Conservation (phyloP, 2,888 invertebrate species). For the Cryptocephalus primarius region DNA sequence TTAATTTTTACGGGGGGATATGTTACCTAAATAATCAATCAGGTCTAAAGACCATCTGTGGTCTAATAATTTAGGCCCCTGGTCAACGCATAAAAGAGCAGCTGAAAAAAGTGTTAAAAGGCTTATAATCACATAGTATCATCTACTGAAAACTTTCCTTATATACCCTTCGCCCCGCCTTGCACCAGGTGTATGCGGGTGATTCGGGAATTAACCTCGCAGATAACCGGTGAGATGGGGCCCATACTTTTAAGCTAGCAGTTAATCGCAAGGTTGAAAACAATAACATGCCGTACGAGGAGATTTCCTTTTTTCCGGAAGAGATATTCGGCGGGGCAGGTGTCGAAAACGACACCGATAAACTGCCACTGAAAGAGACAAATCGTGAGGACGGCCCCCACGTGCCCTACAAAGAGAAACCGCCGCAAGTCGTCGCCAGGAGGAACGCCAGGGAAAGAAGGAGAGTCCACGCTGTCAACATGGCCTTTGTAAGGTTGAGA, state of each 20-base stretch:
- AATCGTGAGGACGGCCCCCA: slow-evolving; percentile 20
- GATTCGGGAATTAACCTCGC: slow-evolving; percentile 14
- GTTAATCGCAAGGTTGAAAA: neutral
- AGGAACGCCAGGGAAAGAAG: slow-evolving; percentile 52
- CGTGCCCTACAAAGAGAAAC: slow-evolving; percentile 41
- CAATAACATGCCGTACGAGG: neutral
- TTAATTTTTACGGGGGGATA: too few species aligned
- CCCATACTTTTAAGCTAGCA: too few species aligned
- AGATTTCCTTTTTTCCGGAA: neutral
- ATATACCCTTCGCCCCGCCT: slow-evolving; percentile 23
- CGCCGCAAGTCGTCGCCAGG: slow-evolving; percentile 45
- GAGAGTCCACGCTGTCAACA: slow-evolving; percentile 54
- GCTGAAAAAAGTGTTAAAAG: slow-evolving; percentile 21
- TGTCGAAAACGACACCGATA: neutral
- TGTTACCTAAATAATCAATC: too few species aligned
- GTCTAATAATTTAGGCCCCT: too few species aligned
- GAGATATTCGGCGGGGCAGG: too few species aligned
- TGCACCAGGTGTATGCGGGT: slow-evolving; percentile 38
- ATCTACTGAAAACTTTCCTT: slow-evolving; percentile 6
- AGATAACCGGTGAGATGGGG: too few species aligned
- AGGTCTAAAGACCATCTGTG: too few species aligned
- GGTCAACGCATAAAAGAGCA: slow-evolving; percentile 4
- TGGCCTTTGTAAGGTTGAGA: slow-evolving; percentile 46
- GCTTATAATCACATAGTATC: slow-evolving; percentile 9
- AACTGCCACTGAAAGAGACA: slow-evolving; percentile 12